A percentile compares a stretch with the other conserved stretches of the same genome.
These are phyloP conservation scores for Rotaria sp. DNA, from an alignment of 2,888 invertebrate genomes.

Conservation along the genomic window DNA sequence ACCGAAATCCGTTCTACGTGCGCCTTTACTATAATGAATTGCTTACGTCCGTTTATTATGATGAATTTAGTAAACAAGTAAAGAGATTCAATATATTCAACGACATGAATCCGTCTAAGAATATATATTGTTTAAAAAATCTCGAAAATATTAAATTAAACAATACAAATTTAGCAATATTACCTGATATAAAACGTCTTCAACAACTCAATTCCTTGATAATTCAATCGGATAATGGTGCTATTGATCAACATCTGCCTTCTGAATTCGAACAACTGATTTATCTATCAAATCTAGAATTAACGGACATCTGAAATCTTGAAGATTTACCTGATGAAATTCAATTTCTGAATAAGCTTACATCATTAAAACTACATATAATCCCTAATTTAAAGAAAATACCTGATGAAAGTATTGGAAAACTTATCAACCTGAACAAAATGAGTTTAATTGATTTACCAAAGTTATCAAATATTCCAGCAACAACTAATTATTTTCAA, in stretches of 20 bases:
- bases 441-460: too few relatives aligned
- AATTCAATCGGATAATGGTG: neutral
- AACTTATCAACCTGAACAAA: too few relatives aligned
- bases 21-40: too few relatives aligned
- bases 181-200: neutral
- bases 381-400: neutral
- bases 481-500: too few relatives aligned
- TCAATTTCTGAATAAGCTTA: neutral
- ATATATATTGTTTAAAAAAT: too few relatives aligned
- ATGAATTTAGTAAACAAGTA: too few relatives aligned
- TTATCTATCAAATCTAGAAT: neutral
- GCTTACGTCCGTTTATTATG: too few relatives aligned
- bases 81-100: too few relatives aligned
- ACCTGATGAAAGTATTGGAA: neutral
- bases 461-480: too few relatives aligned
- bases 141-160: too few relatives aligned
- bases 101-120: too few relatives aligned
- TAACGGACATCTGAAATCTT: neutral
- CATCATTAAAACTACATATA: neutral
- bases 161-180: neutral
- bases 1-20: too few relatives aligned
- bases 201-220: neutral
- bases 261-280: neutral
- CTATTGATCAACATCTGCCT: neutral
- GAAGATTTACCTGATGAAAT: neutral